Evolutionary conservation across 92 coral and sea anemone genomes (phyloP).

Genomic region (Pocillopora grandis): DNA sequence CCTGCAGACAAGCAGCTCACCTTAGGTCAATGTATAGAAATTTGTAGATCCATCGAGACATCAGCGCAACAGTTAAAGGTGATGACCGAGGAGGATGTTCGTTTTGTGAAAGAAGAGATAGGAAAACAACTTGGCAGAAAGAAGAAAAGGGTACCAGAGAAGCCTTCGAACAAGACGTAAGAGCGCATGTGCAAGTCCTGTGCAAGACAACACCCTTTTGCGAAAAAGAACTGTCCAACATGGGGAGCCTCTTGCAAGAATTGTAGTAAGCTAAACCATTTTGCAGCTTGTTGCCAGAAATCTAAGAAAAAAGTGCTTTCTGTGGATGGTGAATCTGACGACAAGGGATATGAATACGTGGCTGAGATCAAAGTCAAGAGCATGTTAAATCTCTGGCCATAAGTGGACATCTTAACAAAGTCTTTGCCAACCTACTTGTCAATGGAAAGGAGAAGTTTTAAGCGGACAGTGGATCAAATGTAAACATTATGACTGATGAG

Average conservation of each 20-base stretch:
- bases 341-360: conserved; percentile 39
- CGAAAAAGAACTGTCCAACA: conserved; percentile 58
- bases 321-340: conserved; percentile 17
- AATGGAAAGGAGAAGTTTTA: conserved; percentile 47
- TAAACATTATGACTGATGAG: conserved; percentile 37
- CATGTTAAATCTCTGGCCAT: conserved; percentile 21
- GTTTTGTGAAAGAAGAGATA: not conserved
- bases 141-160: conserved; percentile 7
- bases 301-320: conserved; percentile 11
- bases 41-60: conserved; percentile 28
- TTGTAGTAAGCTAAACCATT: conserved; percentile 52
- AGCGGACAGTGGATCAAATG: conserved; percentile 69
- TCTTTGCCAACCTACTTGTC: conserved; percentile 47
- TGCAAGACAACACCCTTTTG: conserved; percentile 45
- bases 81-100: not conserved
- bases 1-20: conserved; percentile 38
- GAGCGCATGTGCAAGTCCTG: conserved; percentile 53
- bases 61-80: conserved; percentile 20
- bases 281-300: conserved; percentile 43
- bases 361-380: conserved; percentile 45
- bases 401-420: conserved; percentile 26
- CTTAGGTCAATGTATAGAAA: conserved; percentile 29
- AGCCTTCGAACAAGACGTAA: conserved; percentile 9
- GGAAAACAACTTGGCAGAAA: not conserved
- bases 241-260: conserved; percentile 56